phyloP scores from a whole-genome alignment of 1,140 invertebrate species.

The Phenacoccus solenopsis region DNA sequence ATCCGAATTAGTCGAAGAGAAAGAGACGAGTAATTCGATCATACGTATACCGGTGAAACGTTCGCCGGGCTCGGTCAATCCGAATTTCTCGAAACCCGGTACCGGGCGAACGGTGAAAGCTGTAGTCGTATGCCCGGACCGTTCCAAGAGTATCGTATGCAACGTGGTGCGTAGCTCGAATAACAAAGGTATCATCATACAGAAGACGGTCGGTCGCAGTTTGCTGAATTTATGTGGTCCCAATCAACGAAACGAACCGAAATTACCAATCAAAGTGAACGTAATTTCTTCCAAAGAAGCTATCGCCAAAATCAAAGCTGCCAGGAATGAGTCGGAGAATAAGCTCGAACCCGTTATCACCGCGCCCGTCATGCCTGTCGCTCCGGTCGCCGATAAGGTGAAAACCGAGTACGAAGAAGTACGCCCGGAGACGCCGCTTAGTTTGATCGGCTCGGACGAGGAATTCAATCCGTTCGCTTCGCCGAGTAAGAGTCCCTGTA shows the following conservation, averaged over 20 bases:
- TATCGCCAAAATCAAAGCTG: neutral
- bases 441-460: conserved; percentile 6
- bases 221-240: neutral
- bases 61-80: neutral
- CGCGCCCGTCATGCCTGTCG: neutral
- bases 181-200: neutral
- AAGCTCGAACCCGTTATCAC: no score
- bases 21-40: neutral
- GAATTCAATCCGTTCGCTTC: neutral
- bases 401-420: conserved; percentile 5
- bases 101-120: neutral
- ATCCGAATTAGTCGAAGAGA: neutral
- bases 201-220: neutral
- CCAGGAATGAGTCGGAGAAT: neutral
- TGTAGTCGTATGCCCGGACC: neutral
- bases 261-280: neutral
- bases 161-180: neutral
- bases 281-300: neutral
- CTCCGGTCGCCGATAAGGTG: neutral
- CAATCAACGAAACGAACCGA: neutral
- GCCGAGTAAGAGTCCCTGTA: neutral
- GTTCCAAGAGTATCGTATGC: neutral
- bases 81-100: neutral
- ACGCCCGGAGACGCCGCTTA: neutral
- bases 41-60: neutral